phyloP scores from a whole-genome alignment of 2,797 vertebrate species.

The Pseudocheirus occidentalis region DNA sequence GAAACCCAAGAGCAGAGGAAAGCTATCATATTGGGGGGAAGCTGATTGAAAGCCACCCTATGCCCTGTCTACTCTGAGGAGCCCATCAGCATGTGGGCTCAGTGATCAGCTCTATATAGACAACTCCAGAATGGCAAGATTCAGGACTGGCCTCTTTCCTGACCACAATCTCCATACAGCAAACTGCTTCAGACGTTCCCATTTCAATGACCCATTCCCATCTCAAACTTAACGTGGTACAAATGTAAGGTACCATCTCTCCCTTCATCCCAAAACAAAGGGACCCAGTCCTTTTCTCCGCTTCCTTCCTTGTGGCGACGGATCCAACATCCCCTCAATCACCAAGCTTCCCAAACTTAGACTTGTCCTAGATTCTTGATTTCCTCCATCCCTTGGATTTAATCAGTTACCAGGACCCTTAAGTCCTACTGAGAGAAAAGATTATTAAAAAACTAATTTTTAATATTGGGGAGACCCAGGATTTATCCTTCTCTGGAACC shows the following conservation, averaged over 20 bases:
- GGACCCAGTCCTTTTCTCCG: not conserved
- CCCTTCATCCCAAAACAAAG: not conserved
- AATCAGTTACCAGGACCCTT: not conserved
- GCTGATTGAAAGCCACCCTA: not conserved
- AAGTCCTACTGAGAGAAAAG: not conserved
- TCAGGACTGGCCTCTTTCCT: not conserved
- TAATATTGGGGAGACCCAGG: no score
- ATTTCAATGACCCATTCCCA: not conserved
- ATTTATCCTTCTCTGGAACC: not conserved
- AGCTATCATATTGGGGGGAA: not conserved
- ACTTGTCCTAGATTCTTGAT: not conserved
- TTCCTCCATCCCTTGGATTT: not conserved
- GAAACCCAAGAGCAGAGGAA: not conserved
- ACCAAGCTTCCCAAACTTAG: not conserved
- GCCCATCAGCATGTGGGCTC: not conserved
- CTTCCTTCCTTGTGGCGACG: not conserved
- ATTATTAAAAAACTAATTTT: not conserved
- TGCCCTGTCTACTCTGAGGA: not conserved
- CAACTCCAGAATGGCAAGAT: not conserved
- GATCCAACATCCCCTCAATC: not conserved
- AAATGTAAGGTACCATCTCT: not conserved
- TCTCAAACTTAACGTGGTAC: not conserved
- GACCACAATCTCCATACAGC: not conserved
- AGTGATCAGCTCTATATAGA: not conserved
- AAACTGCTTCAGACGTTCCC: not conserved